Conservation (phyloP, 1,140 invertebrate species). For the Polypedilum pembai region DNA sequence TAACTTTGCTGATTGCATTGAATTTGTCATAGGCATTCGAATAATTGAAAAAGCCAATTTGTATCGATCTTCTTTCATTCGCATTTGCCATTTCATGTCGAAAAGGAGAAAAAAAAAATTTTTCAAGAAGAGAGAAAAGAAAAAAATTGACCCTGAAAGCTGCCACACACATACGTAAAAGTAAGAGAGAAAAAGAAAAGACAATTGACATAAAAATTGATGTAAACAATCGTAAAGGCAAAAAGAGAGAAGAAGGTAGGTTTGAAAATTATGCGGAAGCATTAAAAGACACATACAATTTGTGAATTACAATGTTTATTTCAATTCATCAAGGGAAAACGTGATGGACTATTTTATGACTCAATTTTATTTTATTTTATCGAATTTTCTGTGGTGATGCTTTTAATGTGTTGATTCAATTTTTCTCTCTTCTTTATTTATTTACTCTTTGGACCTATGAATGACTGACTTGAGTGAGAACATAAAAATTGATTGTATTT, state of each 20-base stretch:
- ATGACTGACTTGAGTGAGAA: not conserved
- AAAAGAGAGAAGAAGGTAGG: not conserved
- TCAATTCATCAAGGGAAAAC: not conserved
- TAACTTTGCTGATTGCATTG: not conserved
- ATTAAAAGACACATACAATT: not conserved
- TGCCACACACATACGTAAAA: no score
- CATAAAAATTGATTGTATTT: not conserved
- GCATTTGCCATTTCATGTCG: not conserved
- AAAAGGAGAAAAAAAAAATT: no score
- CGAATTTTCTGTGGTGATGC: not conserved
- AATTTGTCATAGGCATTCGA: not conserved
- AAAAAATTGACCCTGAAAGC: no score
- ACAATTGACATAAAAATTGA: not conserved
- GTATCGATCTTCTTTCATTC: not conserved
- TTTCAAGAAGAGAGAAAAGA: no score
- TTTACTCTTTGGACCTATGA: not conserved
- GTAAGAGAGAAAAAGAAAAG: not conserved
- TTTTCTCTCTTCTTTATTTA: not conserved
- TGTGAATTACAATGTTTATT: constrained; percentile 22
- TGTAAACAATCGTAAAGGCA: not conserved
- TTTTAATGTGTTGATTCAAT: constrained; percentile 26
- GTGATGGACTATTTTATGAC: constrained; percentile 2
- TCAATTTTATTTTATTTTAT: not conserved
- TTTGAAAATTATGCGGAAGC: not conserved
- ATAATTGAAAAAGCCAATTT: constrained; percentile 14